These are phyloP conservation scores for Isoperla grammatica DNA, from an alignment of 2,888 invertebrate genomes.

Conservation along the genomic window DNA sequence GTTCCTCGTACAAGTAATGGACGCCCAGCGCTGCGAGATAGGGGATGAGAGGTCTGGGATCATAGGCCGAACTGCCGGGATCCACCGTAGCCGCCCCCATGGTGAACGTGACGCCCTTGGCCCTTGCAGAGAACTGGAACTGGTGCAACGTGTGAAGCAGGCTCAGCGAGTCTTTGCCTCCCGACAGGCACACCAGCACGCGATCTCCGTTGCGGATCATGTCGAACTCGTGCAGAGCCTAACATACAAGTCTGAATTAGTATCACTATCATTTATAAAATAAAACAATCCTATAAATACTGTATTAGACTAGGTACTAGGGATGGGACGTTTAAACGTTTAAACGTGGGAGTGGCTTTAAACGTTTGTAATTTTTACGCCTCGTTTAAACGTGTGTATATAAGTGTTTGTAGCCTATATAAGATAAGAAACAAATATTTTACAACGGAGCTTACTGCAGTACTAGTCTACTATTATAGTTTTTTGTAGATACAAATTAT, in stretches of 20 bases:
- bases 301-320: no score
- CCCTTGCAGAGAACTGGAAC: slow-evolving; percentile 70
- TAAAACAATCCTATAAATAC: slow-evolving; percentile 14
- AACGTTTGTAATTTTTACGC: no score
- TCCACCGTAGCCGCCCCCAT: slow-evolving; percentile 71
- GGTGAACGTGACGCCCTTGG: slow-evolving; percentile 68
- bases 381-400: no score
- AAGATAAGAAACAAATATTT: no score
- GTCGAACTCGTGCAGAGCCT: slow-evolving; percentile 74
- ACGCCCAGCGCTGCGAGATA: slow-evolving; percentile 68
- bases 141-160: slow-evolving; percentile 78
- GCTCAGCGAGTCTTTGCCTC: slow-evolving; percentile 77
- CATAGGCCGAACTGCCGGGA: slow-evolving; percentile 54
- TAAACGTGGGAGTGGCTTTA: no score
- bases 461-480: no score
- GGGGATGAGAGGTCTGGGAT: slow-evolving; percentile 61
- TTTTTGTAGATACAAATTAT: no score
- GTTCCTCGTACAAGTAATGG: slow-evolving; percentile 69
- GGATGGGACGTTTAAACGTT: no score
- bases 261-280: slow-evolving; percentile 27
- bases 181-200: slow-evolving; percentile 78
- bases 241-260: no score
- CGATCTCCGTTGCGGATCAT: slow-evolving; percentile 81
- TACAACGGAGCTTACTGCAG: no score
- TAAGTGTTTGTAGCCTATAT: neutral